These are phyloP conservation scores for Protobothrops flavoviridis DNA, from an alignment of 2,113 vertebrate genomes.

Conservation along the genomic window DNA sequence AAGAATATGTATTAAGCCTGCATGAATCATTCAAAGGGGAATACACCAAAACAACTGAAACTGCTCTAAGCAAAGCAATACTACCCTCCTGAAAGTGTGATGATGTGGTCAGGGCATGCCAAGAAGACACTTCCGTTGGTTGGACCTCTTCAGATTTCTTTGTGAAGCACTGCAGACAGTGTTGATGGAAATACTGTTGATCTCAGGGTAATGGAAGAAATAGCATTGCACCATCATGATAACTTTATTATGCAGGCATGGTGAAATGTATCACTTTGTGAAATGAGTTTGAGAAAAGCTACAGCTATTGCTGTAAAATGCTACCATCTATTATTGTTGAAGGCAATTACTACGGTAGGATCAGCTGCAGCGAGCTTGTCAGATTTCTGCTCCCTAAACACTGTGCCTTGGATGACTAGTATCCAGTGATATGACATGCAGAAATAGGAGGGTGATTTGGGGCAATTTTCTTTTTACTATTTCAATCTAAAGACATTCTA, in stretches of 20 bases:
- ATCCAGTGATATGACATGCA: background rate
- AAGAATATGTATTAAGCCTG: background rate
- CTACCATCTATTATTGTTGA: background rate
- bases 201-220: background rate
- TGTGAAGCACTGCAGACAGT: background rate
- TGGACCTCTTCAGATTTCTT: background rate
- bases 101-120: background rate
- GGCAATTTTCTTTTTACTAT: background rate
- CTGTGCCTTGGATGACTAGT: background rate
- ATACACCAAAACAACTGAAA: background rate
- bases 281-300: background rate
- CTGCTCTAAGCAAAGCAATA: background rate
- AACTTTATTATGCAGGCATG: background rate
- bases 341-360: background rate
- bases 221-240: background rate
- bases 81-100: background rate
- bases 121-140: background rate
- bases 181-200: background rate
- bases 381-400: background rate
- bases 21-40: background rate
- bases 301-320: background rate
- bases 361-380: background rate
- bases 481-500: background rate
- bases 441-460: background rate
- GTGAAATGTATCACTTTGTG: background rate